Evolutionary conservation across 2,113 vertebrate genomes (phyloP).

Genomic region (Actenoides hombroni): DNA sequence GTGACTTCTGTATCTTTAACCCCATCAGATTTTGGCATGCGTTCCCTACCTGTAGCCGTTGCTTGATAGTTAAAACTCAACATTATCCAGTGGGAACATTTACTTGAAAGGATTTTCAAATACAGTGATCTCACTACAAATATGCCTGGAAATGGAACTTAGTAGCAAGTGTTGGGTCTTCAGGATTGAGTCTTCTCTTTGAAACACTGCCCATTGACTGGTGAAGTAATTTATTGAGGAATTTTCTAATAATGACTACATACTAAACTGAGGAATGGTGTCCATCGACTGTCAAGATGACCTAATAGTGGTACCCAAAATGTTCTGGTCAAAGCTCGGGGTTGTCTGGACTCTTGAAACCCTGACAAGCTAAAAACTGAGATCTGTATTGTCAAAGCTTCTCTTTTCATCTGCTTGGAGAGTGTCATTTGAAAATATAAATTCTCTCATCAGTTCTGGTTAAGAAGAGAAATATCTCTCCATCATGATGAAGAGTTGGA

Average conservation of each 20-base stretch:
- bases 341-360: neutral
- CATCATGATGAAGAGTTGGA: neutral
- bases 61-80: neutral
- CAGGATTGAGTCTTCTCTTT: neutral
- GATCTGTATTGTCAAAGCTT: neutral
- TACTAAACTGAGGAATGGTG: neutral
- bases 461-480: neutral
- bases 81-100: neutral
- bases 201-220: neutral
- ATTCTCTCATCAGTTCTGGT: neutral
- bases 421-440: neutral
- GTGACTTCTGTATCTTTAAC: neutral
- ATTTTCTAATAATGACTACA: neutral
- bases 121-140: neutral
- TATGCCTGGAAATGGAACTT: neutral
- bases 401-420: neutral
- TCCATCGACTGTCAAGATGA: neutral
- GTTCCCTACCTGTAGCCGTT: neutral
- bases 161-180: neutral
- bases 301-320: neutral
- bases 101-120: neutral
- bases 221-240: neutral
- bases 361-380: neutral
- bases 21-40: neutral
- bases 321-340: neutral